Percentiles rank a stretch among this genome's conserved stretches.
Conservation (phyloP, 2,797 vertebrate genomes). For the Sebastiscus tertius region DNA sequence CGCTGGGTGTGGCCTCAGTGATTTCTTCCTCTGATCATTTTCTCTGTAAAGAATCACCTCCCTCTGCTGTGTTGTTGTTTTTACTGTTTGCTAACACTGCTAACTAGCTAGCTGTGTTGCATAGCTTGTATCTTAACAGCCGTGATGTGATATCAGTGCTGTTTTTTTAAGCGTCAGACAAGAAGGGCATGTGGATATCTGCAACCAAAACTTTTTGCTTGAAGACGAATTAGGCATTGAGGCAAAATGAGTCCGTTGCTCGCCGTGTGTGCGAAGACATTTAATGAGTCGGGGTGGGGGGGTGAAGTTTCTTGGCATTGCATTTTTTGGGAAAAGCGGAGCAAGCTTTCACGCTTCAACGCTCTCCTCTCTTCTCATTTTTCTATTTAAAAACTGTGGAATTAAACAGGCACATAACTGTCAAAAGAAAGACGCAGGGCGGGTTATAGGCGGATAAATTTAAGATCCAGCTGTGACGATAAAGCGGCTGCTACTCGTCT, state of each 20-base stretch:
- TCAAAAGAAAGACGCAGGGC: background rate
- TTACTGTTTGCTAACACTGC: constrained; percentile 21
- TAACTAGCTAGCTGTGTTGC: constrained; percentile 1
- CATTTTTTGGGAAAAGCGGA: background rate
- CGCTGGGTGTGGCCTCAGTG: background rate
- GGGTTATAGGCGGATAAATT: background rate
- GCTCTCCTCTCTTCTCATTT: background rate
- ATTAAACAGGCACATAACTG: constrained; percentile 10
- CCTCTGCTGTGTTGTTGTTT: constrained; percentile 8
- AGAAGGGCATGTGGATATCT: background rate
- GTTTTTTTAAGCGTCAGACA: background rate
- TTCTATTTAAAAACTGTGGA: constrained; percentile 2
- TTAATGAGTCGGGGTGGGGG: background rate
- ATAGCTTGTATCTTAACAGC: background rate
- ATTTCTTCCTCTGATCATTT: constrained; percentile 15
- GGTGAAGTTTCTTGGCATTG: background rate
- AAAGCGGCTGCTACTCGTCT: background rate
- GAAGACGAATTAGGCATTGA: background rate
- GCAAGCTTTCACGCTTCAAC: background rate
- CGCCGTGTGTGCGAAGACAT: background rate
- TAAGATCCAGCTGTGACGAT: background rate
- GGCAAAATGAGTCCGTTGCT: background rate
- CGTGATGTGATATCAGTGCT: background rate
- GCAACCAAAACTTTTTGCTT: background rate
- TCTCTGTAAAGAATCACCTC: constrained; percentile 15